Base-by-base conservation (phyloP, 2,797 vertebrate species). In the Columba guinea region DNA sequence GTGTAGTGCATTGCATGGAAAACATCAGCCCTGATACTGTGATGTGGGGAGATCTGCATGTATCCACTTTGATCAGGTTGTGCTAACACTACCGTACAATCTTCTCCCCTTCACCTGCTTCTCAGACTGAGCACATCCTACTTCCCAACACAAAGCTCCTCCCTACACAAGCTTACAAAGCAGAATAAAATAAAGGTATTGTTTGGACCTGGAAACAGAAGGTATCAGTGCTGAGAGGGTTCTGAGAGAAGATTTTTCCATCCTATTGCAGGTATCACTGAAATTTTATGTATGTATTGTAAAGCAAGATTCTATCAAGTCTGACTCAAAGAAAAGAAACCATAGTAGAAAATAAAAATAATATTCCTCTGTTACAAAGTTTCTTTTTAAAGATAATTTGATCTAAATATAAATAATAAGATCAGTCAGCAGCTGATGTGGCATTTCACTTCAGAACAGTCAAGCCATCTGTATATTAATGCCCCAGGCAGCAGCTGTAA, bases 51-150 rank as follows among this genome's bases (percentile, higher is more conserved):
- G 35, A 84, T n/a, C 11, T 39, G 7, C 11, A 20, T 53, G 23
- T 22, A 84, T 4, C 18, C 14, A 26, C 49, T 23, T 3, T 17
- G 30, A 51, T 11, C 32, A 64, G 17, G 26, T 5, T 80, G 7
- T 80, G 37, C 27, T 86, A 74, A 63, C 3, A 11, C 30, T 74
- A 2, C 32, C 58, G 13, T 11, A 9, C 0, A 3, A 19, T n/a
- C 9, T 26, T n/a, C 9, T 39, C 12, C 35, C 63, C 64, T 51
- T 89, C 46, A 46, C 49, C n/a, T 64, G 10, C 12, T 52, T 76
- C 19, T 20, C 7, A 7, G 37, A 76, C 13, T 70, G 5, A 58
- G 4, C 18, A 23, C 0, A 0, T 15, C 39, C 19, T 41, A 21
- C 60, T 49, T 28, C 32, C 16, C 26, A 53, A 19, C 4, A 58